Conservation (phyloP, 2,888 invertebrate species). For the Terebella lapidaria region DNA sequence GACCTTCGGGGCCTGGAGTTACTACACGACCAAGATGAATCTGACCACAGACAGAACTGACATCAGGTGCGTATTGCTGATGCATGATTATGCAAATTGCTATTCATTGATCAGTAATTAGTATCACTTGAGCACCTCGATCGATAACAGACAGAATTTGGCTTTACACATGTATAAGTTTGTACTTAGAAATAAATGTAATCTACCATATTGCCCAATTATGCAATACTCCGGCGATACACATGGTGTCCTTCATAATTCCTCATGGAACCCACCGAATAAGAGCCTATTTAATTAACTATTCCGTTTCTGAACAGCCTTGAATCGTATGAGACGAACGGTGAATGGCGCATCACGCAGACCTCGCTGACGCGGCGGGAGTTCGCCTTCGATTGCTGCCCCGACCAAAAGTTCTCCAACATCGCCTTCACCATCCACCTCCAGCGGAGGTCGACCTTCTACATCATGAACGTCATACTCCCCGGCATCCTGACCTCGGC, state of each 20-base stretch:
- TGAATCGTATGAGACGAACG: constrained; percentile 28
- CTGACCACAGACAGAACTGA: constrained; percentile 20
- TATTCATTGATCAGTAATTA: too few species aligned
- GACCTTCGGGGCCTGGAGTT: constrained; percentile 28
- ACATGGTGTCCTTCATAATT: too few species aligned
- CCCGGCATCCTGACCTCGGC: constrained; percentile 29
- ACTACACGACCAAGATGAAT: constrained; percentile 31
- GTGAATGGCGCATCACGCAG: constrained; percentile 24
- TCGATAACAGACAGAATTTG: too few species aligned
- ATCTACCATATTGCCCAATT: too few species aligned
- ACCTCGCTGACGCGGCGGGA: constrained; percentile 23
- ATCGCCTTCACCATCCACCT: constrained; percentile 23
- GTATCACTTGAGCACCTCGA: too few species aligned
- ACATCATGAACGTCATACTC: constrained; percentile 30
- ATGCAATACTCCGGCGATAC: too few species aligned
- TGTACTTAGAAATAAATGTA: too few species aligned
- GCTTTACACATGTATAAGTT: too few species aligned
- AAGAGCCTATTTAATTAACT: too few species aligned
- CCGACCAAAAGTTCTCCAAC: constrained; percentile 23
- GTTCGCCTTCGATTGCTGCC: constrained; percentile 28
- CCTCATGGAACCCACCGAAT: not conserved
- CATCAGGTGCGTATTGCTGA: too few species aligned
- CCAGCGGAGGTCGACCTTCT: constrained; percentile 28
- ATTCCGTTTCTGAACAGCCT: too few species aligned
- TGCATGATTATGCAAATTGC: too few species aligned